Evolutionary conservation across 2,797 vertebrate species (phyloP).

Genomic region (Callimico goeldii): DNA sequence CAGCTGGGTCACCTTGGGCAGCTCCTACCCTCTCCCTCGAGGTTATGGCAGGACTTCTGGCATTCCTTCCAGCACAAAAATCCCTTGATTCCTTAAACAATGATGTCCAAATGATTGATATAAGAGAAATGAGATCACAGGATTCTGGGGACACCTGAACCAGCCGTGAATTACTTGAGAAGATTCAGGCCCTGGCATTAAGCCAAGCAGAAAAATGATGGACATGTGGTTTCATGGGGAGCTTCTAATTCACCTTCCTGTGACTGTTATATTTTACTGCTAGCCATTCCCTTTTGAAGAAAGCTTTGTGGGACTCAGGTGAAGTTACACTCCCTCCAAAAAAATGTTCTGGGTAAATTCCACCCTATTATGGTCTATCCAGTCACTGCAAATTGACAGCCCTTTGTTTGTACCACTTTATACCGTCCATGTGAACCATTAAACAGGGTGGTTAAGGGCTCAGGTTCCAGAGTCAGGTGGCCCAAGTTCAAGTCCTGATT

Average conservation of each 20-base stretch:
- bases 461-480: background rate
- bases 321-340: background rate
- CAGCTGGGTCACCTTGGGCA: background rate
- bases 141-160: background rate
- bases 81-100: constrained; percentile 22
- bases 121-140: constrained; percentile 33
- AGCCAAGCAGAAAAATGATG: constrained; percentile 25
- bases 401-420: background rate
- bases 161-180: background rate
- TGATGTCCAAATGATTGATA: constrained; percentile 3
- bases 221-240: background rate
- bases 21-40: constrained; percentile 4
- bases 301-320: background rate
- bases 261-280: background rate
- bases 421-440: background rate
- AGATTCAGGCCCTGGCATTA: constrained; percentile 11
- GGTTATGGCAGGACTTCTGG: background rate
- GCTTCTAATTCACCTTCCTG: background rate
- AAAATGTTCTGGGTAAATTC: background rate
- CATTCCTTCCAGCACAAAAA: background rate
- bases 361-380: background rate
- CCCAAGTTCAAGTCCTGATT: background rate
- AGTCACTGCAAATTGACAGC: background rate
- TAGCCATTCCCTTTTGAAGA: constrained; percentile 26
- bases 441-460: background rate